Percentiles rank a stretch among this genome's conserved stretches.
These are phyloP conservation scores for Brachionus asplanchnoidis DNA, from an alignment of 1,140 invertebrate species.

Conservation along the genomic window DNA sequence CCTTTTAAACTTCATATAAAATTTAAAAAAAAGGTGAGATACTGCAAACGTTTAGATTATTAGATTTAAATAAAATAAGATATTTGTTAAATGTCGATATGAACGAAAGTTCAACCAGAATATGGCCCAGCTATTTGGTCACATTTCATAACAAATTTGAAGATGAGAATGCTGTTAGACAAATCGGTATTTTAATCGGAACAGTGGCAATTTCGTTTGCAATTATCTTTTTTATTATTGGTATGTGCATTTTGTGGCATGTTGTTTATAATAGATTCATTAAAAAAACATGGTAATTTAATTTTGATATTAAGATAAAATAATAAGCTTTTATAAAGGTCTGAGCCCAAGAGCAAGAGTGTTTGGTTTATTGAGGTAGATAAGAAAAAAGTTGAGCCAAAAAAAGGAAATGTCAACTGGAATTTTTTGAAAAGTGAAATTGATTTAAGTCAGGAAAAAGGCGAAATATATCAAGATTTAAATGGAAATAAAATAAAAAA, in stretches of 20 bases:
- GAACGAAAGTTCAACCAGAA: background rate
- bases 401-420: background rate
- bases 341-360: background rate
- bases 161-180: background rate
- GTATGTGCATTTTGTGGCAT: background rate
- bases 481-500: background rate
- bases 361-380: background rate
- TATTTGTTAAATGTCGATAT: background rate
- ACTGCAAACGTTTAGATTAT: background rate
- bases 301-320: background rate
- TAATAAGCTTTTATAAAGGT: background rate
- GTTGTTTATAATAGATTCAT: background rate
- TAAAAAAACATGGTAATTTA: background rate
- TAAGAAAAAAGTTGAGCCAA: background rate
- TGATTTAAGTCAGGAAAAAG: background rate
- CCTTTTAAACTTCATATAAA: background rate
- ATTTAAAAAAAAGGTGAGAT: background rate
- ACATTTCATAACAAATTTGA: background rate
- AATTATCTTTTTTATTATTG: background rate
- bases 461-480: background rate
- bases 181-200: slow-evolving; percentile 22
- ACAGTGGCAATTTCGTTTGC: background rate
- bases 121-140: background rate
- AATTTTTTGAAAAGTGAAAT: background rate
- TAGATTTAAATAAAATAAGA: background rate